Evolutionary conservation across 2,113 vertebrate species (phyloP).

Genomic region (Tyto alba): DNA sequence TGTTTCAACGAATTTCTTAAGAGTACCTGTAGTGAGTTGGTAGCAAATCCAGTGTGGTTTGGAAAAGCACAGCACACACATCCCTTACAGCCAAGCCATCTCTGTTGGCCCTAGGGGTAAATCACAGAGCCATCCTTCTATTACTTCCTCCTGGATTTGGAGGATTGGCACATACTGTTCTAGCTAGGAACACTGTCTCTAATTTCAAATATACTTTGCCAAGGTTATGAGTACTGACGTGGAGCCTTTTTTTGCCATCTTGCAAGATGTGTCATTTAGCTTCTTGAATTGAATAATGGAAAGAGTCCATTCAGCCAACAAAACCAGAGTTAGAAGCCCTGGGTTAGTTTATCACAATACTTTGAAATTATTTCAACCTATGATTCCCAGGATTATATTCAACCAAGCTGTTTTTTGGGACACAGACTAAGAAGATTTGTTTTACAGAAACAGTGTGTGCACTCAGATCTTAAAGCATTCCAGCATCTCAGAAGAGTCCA

Average conservation of each 20-base stretch:
- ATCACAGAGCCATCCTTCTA: not conserved
- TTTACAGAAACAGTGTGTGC: not conserved
- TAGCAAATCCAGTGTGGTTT: not conserved
- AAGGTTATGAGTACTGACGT: not conserved
- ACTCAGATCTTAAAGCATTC: not conserved
- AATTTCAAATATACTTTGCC: not conserved
- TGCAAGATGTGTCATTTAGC: not conserved
- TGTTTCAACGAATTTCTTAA: not conserved
- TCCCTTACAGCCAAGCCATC: fast-evolving
- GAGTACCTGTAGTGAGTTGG: not conserved
- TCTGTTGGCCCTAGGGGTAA: not conserved
- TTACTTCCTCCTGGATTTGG: not conserved
- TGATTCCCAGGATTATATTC: not conserved
- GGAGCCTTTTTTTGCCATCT: not conserved
- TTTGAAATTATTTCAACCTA: not conserved
- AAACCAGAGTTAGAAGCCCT: not conserved
- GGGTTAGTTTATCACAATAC: not conserved
- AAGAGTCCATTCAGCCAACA: not conserved
- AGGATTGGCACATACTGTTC: not conserved
- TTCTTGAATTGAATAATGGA: not conserved
- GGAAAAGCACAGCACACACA: not conserved
- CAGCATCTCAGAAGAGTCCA: not conserved
- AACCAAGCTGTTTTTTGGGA: not conserved
- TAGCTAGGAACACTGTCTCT: not conserved
- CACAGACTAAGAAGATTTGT: not conserved